Base-by-base conservation (phyloP, 2,797 vertebrate species). In the Squalus acanthias region DNA sequence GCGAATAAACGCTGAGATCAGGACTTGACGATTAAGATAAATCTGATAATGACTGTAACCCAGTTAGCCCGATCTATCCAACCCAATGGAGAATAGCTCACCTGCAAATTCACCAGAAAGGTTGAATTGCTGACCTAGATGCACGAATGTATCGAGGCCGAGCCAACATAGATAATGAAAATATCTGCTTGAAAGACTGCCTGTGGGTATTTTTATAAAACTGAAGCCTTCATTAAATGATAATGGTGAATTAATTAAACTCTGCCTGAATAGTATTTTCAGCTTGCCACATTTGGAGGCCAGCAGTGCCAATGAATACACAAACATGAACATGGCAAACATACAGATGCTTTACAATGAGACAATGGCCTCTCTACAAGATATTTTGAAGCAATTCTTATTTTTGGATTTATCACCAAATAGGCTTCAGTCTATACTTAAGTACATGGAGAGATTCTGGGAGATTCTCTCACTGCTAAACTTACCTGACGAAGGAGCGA, bases 31-130 rank as follows among this genome's bases (percentile, higher is more conserved):
- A 46, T 88, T 20, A 88, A 87, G 0, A 10, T 88, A 53, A 88
- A 57, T 26, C 87, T 88, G 87, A 88, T 88, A 88, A 88, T 53
- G 82, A 87, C 46, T 53, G 82, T 87, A 53, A 88, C 39, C 85
- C 85, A 50, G 85, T 50, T 88, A 53, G 20, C 20, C 0, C 26
- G 46, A 88, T 46, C 46, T 50, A 22, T 20, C 46, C 22, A 88
- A 50, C 24, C 85, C 85, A 88, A 53, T 53, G 39, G 85, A 88
- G 4, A 17, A 53, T 88, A 53, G 39, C 22, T 39, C 46, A 1
- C 85, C 46, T 88, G 39, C 46, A 53, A 88, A 26, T 88, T 88
- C 46, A 88, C 85, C 20, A 53, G 50, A 10, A 46, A 10, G 24
- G 46, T 46, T 20, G 46, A 88, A 88, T 53, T 46, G 2, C 8